These are phyloP conservation scores for Cotesia vestalis DNA, from an alignment of 1,140 invertebrate species.

Conservation along the genomic window DNA sequence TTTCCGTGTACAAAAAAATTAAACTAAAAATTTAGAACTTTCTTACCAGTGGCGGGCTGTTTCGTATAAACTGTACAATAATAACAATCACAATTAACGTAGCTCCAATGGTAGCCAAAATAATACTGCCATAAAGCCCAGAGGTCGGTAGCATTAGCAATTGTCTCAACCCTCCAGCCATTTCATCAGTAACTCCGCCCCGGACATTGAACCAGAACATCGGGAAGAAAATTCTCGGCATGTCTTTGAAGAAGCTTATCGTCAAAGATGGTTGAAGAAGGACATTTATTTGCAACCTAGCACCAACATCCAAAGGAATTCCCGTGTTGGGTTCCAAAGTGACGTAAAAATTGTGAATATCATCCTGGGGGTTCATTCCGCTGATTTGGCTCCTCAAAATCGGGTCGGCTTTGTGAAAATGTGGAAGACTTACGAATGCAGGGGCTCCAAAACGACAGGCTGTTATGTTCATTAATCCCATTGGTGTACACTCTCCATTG, in stretches of 20 bases:
- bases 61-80: conserved; percentile 32
- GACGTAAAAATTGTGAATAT: conserved; percentile 70
- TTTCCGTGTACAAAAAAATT: too few species aligned
- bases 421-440: conserved; percentile 75
- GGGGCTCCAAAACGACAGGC: conserved; percentile 70
- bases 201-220: conserved; percentile 81
- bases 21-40: neutral
- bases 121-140: conserved; percentile 47
- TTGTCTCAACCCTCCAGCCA: conserved; percentile 56
- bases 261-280: conserved; percentile 72
- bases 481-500: conserved; percentile 74
- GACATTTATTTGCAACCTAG: conserved; percentile 81
- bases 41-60: conserved; percentile 3
- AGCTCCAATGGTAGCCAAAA: conserved; percentile 53
- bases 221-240: conserved; percentile 77
- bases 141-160: conserved; percentile 54
- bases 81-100: conserved; percentile 44
- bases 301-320: conserved; percentile 78
- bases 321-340: conserved; percentile 76
- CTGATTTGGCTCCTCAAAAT: conserved; percentile 64
- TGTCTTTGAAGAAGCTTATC: conserved; percentile 71
- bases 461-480: conserved; percentile 69
- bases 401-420: conserved; percentile 74
- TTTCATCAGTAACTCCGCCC: conserved; percentile 68
- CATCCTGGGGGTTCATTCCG: conserved; percentile 70